Percentiles rank a stretch among this genome's conserved stretches.
Evolutionary conservation across 2,797 vertebrate genomes (phyloP).

Genomic region (Enteromius paludinosus): DNA sequence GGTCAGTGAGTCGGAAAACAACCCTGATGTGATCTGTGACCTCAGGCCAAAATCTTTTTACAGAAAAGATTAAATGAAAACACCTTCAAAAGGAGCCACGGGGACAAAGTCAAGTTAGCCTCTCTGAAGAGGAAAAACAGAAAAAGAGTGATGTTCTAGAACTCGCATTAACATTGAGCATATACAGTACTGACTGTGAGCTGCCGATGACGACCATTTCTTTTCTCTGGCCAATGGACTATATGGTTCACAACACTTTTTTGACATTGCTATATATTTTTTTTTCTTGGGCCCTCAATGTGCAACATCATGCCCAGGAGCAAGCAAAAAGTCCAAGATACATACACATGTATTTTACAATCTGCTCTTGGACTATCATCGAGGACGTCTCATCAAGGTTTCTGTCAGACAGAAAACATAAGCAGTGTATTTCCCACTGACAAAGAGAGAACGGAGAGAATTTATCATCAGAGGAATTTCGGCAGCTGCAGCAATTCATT

Average conservation of each 20-base stretch:
- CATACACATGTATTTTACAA: not conserved
- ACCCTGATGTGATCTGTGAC: constrained; percentile 88
- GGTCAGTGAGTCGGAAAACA: constrained; percentile 91
- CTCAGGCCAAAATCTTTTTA: constrained; percentile 76
- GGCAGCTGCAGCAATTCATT: constrained; percentile 68
- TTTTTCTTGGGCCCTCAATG: not conserved
- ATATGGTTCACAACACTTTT: not conserved
- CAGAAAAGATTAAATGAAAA: constrained; percentile 86
- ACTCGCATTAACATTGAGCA: constrained; percentile 24
- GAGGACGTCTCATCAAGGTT: constrained; percentile 37
- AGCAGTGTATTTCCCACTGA: constrained; percentile 40
- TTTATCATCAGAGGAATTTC: constrained; percentile 53
- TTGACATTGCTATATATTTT: not conserved
- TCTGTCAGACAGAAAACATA: constrained; percentile 8
- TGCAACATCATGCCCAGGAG: not conserved
- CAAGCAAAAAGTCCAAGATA: constrained; percentile 12
- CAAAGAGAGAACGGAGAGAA: constrained; percentile 45
- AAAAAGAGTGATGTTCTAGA: constrained; percentile 44
- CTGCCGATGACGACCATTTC: not conserved
- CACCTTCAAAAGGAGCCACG: constrained; percentile 81
- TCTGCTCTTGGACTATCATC: constrained; percentile 25
- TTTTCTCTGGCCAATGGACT: not conserved
- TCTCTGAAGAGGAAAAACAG: constrained; percentile 56
- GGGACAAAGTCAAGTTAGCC: constrained; percentile 72
- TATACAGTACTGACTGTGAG: not conserved